A percentile compares a stretch with the other conserved stretches of the same genome.
phyloP scores from a whole-genome alignment of 2,888 invertebrate species.

The Panopea generosa region DNA sequence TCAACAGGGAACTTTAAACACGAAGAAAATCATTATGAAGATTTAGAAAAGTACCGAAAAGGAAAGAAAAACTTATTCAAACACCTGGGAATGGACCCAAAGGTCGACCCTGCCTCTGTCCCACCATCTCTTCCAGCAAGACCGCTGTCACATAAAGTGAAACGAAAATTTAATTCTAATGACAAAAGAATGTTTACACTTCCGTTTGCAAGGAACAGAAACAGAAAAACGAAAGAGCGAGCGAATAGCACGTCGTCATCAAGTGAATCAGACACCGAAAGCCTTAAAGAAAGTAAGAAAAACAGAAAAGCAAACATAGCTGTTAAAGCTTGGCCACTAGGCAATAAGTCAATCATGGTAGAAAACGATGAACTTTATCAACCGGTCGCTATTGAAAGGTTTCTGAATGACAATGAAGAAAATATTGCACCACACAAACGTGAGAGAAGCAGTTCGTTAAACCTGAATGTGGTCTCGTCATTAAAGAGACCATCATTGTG shows the following conservation, averaged over 20 bases:
- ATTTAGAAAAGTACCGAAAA: conserved; percentile 67
- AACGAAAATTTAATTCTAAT: conserved; percentile 37
- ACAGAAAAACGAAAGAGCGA: conserved; percentile 50
- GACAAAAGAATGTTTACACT: conserved; percentile 60
- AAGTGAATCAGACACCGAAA: conserved; percentile 62
- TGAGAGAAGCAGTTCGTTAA: conserved; percentile 58
- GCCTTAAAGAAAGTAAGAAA: conserved; percentile 20
- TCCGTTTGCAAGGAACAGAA: conserved; percentile 50
- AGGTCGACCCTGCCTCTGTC: conserved; percentile 56
- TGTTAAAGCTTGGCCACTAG: conserved; percentile 62
- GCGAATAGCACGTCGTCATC: conserved; percentile 57
- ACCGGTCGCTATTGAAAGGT: conserved; percentile 49
- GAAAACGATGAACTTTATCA: conserved; percentile 57
- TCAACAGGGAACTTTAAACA: conserved; percentile 41
- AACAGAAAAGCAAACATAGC: conserved; percentile 35
- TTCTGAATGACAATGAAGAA: conserved; percentile 46
- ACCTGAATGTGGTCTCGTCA: conserved; percentile 40
- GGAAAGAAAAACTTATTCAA: conserved; percentile 63
- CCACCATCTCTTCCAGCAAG: conserved; percentile 69
- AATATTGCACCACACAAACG: conserved; percentile 32
- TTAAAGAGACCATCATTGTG: conserved; percentile 38
- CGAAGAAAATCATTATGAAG: conserved; percentile 71
- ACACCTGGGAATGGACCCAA: conserved; percentile 67
- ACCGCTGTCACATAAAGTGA: conserved; percentile 57
- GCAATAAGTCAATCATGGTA: conserved; percentile 50